Conservation (phyloP, 23 tunicate species). For the Diplosoma virens region DNA sequence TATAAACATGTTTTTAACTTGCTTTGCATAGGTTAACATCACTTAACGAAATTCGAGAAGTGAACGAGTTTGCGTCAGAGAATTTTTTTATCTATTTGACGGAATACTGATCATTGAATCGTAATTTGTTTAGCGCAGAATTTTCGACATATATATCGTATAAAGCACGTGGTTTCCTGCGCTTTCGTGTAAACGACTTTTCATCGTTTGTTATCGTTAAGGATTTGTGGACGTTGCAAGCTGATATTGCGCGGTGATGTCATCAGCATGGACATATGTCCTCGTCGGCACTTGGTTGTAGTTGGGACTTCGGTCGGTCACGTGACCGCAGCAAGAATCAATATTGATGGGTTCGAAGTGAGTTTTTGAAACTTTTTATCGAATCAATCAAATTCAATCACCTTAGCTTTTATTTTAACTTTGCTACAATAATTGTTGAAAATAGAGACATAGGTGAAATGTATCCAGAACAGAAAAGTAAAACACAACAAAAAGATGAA, state of each 20-base stretch:
- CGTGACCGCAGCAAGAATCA: conserved; percentile 29
- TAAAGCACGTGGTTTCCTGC: too few relatives aligned
- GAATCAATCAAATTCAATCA: not conserved
- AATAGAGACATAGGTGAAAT: too few relatives aligned
- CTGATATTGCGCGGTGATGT: conserved; percentile 20
- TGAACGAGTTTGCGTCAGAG: too few relatives aligned
- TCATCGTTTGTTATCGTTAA: conserved; percentile 8
- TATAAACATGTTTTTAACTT: too few relatives aligned
- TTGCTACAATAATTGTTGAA: too few relatives aligned
- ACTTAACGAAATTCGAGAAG: too few relatives aligned
- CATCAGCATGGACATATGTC: conserved; percentile 52
- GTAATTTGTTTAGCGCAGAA: too few relatives aligned
- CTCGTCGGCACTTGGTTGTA: conserved; percentile 37
- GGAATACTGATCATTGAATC: too few relatives aligned
- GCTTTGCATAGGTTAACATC: too few relatives aligned
- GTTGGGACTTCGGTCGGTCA: conserved; percentile 49
- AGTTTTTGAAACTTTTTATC: not conserved
- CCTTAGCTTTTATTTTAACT: not conserved
- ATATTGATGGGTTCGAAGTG: conserved; percentile 56
- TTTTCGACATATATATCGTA: too few relatives aligned
- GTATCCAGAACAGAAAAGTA: not conserved
- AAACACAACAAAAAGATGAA: not conserved
- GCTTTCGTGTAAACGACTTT: too few relatives aligned
- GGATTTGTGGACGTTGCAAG: conserved; percentile 45
- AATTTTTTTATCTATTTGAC: too few relatives aligned